phyloP scores from a whole-genome alignment of 2,797 vertebrate species.

The Uromys caudimaculatus region DNA sequence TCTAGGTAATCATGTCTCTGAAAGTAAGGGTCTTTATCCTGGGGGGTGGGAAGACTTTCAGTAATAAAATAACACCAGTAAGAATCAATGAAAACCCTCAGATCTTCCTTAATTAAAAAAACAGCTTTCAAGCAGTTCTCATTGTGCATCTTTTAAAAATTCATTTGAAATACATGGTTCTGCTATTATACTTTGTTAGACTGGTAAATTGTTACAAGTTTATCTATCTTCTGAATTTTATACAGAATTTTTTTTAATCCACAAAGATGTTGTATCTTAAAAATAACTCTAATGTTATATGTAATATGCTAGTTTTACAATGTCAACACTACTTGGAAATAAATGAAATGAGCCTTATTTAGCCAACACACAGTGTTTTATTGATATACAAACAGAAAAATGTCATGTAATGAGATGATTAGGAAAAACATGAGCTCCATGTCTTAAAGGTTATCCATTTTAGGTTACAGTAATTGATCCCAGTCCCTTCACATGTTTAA shows the following conservation, averaged over 20 bases:
- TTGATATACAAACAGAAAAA: conserved; percentile 80
- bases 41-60: neutral
- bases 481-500: conserved; percentile 83
- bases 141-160: conserved; percentile 66
- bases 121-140: conserved; percentile 60
- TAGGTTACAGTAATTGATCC: conserved; percentile 81
- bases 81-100: conserved; percentile 16
- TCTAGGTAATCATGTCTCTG: conserved; percentile 36
- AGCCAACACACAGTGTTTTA: conserved; percentile 78
- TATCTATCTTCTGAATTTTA: conserved; percentile 71
- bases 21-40: conserved; percentile 48
- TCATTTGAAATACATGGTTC: conserved; percentile 71
- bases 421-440: conserved; percentile 75
- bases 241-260: conserved; percentile 65
- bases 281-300: conserved; percentile 80
- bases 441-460: conserved; percentile 80
- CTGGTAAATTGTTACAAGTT: conserved; percentile 77
- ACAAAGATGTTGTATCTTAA: conserved; percentile 80
- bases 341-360: conserved; percentile 81
- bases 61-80: conserved; percentile 25
- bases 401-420: conserved; percentile 73
- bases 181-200: conserved; percentile 76
- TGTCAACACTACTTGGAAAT: conserved; percentile 81
- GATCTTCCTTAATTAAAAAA: conserved; percentile 72
- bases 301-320: conserved; percentile 78